phyloP scores from a whole-genome alignment of 2,797 vertebrate genomes.

The Syngnathus rostellatus region DNA sequence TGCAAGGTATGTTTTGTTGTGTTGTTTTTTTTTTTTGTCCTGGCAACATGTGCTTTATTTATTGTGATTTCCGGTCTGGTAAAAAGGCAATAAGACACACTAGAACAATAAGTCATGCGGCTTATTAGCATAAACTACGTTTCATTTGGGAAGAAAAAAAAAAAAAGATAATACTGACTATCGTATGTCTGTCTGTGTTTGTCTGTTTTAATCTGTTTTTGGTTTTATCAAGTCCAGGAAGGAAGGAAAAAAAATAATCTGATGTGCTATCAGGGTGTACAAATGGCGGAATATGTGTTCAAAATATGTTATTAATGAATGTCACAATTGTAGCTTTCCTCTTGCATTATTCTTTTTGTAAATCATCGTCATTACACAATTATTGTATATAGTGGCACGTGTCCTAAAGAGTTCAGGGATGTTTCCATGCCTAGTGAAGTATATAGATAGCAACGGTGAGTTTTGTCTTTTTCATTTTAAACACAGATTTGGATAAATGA shows the following conservation, averaged over 20 bases:
- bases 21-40: conserved; percentile 40
- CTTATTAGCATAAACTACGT: conserved; percentile 29
- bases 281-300: conserved; percentile 44
- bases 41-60: conserved; percentile 53
- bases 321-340: conserved; percentile 52
- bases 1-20: conserved; percentile 24
- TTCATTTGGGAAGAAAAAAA: conserved; percentile 26
- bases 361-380: conserved; percentile 54
- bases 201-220: conserved; percentile 29
- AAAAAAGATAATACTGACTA: conserved; percentile 1
- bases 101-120: conserved; percentile 19
- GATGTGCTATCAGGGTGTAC: conserved; percentile 56
- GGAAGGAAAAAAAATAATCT: conserved; percentile 29
- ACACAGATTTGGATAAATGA: conserved; percentile 1
- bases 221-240: conserved; percentile 40
- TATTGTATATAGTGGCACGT: conserved; percentile 55
- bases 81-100: conserved; percentile 40
- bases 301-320: conserved; percentile 43
- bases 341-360: conserved; percentile 52
- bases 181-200: conserved; percentile 1
- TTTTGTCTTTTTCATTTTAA: conserved; percentile 5
- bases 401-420: conserved; percentile 58
- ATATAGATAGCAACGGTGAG: background rate
- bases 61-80: conserved; percentile 46
- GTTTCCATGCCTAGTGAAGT: conserved; percentile 21